Percentiles rank a stretch among this genome's conserved stretches.
Evolutionary conservation across 2,888 invertebrate genomes (phyloP).

Genomic region (Polia nebulosa): DNA sequence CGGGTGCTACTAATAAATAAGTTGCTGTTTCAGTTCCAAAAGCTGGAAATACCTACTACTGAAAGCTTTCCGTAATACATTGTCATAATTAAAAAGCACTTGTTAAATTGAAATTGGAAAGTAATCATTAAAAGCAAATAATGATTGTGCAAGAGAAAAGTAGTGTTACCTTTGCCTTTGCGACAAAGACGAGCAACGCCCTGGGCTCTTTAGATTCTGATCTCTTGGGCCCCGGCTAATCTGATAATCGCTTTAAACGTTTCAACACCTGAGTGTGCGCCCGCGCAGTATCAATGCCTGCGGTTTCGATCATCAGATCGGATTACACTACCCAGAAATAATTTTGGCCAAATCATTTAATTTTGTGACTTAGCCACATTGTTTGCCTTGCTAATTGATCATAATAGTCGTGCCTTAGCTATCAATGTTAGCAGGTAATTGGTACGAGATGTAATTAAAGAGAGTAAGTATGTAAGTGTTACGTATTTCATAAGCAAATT

Average conservation of each 20-base stretch:
- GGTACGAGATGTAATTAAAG: conserved; percentile 8
- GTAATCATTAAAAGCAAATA: conserved; percentile 62
- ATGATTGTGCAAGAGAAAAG: conserved; percentile 74
- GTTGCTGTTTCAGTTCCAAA: no score
- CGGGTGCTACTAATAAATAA: no score
- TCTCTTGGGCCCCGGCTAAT: conserved; percentile 78
- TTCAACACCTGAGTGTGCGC: conserved; percentile 74
- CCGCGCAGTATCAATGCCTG: conserved; percentile 63
- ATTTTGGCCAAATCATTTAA: conserved; percentile 35
- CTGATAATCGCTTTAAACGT: conserved; percentile 79
- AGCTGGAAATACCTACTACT: no score
- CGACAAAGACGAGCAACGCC: conserved; percentile 78
- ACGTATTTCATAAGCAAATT: conserved; percentile 41
- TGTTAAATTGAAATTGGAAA: conserved; percentile 60
- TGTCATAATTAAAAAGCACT: conserved; percentile 18
- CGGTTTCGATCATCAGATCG: conserved; percentile 68
- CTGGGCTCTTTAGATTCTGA: conserved; percentile 79
- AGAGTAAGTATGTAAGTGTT: conserved; percentile 6
- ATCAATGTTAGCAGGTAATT: conserved; percentile 10
- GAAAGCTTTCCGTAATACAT: no score
- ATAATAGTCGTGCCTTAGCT: conserved; percentile 16
- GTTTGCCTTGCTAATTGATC: conserved; percentile 39
- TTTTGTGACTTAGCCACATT: conserved; percentile 34
- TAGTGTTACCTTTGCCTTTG: conserved; percentile 74
- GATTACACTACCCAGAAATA: conserved; percentile 46